phyloP scores from a whole-genome alignment of 2,888 invertebrate genomes.

The Camponotus fellah region DNA sequence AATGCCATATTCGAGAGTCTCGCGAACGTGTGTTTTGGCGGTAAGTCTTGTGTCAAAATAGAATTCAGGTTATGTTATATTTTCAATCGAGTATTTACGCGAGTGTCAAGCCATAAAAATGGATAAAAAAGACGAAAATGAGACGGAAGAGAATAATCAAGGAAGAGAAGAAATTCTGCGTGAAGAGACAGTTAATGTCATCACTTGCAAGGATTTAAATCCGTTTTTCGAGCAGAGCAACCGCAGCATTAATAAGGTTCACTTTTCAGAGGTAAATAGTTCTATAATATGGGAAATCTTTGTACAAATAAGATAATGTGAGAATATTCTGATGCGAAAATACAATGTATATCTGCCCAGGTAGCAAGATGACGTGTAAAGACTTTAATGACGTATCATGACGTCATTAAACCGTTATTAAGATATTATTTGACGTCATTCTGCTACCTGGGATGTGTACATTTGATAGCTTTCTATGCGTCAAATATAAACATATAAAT shows the following conservation, averaged over 20 bases:
- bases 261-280: conserved; percentile 60
- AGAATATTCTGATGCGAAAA: not conserved
- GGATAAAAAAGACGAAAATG: not conserved
- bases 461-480: not conserved
- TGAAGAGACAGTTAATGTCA: not conserved
- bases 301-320: not conserved
- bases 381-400: too few relatives aligned
- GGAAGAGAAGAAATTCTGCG: not conserved
- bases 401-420: too few relatives aligned
- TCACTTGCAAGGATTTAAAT: conserved; percentile 52
- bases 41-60: not conserved
- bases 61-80: conserved; percentile 6
- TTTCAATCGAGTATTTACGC: not conserved
- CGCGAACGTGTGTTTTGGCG: not conserved
- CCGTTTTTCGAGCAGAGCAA: conserved; percentile 59
- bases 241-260: conserved; percentile 57
- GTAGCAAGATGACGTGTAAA: too few relatives aligned
- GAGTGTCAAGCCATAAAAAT: conserved; percentile 10
- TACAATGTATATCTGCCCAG: not conserved
- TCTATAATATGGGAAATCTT: not conserved
- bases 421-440: too few relatives aligned
- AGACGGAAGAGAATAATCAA: not conserved
- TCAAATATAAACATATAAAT: not conserved
- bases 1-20: not conserved
- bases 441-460: not conserved